Evolutionary conservation across 1,140 invertebrate species (phyloP), one percentile per base, ranked within the genome.

Genomic region (Gyrodactylus salaris): DNA sequence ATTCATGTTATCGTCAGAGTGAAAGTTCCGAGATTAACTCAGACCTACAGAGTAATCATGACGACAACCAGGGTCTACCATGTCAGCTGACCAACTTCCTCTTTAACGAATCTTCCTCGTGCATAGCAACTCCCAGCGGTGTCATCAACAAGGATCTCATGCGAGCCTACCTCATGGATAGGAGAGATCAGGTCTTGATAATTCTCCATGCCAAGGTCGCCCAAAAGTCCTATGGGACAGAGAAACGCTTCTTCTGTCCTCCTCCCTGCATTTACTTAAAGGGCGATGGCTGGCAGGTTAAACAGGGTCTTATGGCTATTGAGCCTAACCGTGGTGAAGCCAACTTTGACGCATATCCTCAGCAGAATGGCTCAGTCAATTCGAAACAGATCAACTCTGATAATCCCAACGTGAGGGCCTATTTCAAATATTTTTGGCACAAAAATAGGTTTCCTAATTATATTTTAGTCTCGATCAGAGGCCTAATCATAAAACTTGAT

Each of bases 401-500:
- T 54, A 54, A 7, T 54, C 34, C 34, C n/a, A 54, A 54, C n/a
- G 34, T 54, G n/a, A 54, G 34, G n/a, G n/a, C n/a, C n/a, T n/a
- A n/a, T n/a, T n/a, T n/a, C n/a, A n/a, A n/a, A n/a, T n/a, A n/a
- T n/a, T n/a, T n/a, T n/a, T n/a, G n/a, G n/a, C n/a, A n/a, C n/a
- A n/a, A n/a, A n/a, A n/a, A n/a, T n/a, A n/a, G n/a, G n/a, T n/a
- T n/a, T n/a, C n/a, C n/a, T n/a, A n/a, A n/a, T n/a, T 54, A 16
- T 7, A 54, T 54, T 54, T 54, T 54, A n/a, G 7, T 54, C 7
- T 86, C 26, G 94, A 95, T 21, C 95, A 99, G 81, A 99, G 98
- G 78, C 97, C 98, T 97, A 81, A 94, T 98, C 79, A 98, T 98
- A 82, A 84, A 94, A 83, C 98, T 99, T 82, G 98, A 99, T 82